phyloP scores from a whole-genome alignment of 2,113 vertebrate species.

The Colius striatus region DNA sequence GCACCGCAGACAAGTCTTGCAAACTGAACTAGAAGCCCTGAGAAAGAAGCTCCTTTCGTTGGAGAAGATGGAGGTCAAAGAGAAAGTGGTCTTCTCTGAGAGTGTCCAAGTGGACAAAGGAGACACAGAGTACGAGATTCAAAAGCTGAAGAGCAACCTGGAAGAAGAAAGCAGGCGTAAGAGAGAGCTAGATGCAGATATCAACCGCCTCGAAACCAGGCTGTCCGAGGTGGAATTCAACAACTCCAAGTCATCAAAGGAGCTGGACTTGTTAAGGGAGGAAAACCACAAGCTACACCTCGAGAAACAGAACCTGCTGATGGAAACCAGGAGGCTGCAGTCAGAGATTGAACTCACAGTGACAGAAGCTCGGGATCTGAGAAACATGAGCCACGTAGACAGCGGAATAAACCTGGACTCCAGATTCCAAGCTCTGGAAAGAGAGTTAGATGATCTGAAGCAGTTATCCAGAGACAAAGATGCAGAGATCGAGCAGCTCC shows the following conservation, averaged over 20 bases:
- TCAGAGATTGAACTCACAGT: conserved; percentile 91
- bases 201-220: conserved; percentile 79
- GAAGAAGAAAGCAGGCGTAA: conserved; percentile 88
- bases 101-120: conserved; percentile 94
- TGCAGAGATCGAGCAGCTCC: conserved; percentile 87
- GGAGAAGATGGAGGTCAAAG: conserved; percentile 90
- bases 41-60: conserved; percentile 83
- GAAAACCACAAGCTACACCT: conserved; percentile 91
- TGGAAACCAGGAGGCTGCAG: conserved; percentile 88
- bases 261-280: conserved; percentile 91
- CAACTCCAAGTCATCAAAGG: conserved; percentile 93
- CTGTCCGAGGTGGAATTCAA: conserved; percentile 91
- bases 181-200: conserved; percentile 86
- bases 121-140: conserved; percentile 89
- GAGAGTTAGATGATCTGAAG: conserved; percentile 87
- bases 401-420: conserved; percentile 83
- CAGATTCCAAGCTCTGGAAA: conserved; percentile 86
- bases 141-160: conserved; percentile 84
- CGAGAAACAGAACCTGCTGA: conserved; percentile 90
- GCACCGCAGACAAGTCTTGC: conserved; percentile 86
- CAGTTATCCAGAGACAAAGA: conserved; percentile 88
- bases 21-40: conserved; percentile 86
- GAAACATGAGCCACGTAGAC: conserved; percentile 77
- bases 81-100: conserved; percentile 94
- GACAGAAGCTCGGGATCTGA: conserved; percentile 86